Evolutionary conservation across 2,888 invertebrate species (phyloP).

Genomic region (Apamea anceps): DNA sequence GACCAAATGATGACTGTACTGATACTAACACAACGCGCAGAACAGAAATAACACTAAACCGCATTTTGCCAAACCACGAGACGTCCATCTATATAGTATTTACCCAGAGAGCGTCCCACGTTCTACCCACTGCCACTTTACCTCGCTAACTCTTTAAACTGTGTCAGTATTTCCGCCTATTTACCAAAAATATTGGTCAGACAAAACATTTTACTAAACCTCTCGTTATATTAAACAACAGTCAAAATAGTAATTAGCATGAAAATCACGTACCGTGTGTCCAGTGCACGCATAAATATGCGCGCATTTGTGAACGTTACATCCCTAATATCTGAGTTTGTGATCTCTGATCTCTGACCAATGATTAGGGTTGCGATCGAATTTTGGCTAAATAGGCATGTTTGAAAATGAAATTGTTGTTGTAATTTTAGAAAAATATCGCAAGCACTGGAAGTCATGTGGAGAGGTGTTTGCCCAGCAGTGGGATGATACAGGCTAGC

Average conservation of each 20-base stretch:
- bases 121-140: neutral
- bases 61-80: neutral
- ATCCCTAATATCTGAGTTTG: conserved; percentile 34
- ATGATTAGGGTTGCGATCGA: conserved; percentile 20
- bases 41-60: neutral
- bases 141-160: neutral
- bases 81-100: neutral
- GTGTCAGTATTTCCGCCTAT: neutral
- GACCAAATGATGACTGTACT: no score
- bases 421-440: neutral
- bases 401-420: neutral
- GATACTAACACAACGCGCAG: no score
- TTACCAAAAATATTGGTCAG: conserved; percentile 3
- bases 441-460: neutral
- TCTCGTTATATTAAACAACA: conserved; percentile 33
- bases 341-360: conserved; percentile 41
- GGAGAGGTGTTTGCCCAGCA: neutral
- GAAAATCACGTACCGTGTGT: conserved; percentile 52
- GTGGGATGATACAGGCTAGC: neutral
- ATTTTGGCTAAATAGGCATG: neutral
- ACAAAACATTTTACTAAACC: conserved; percentile 27
- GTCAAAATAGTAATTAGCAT: conserved; percentile 49
- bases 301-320: conserved; percentile 30
- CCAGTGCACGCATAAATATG: conserved; percentile 54
- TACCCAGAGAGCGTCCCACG: neutral